Percentiles rank a stretch among this genome's conserved stretches.
Conservation (phyloP, 2,797 vertebrate genomes). For the Gallinago nigripennis region DNA sequence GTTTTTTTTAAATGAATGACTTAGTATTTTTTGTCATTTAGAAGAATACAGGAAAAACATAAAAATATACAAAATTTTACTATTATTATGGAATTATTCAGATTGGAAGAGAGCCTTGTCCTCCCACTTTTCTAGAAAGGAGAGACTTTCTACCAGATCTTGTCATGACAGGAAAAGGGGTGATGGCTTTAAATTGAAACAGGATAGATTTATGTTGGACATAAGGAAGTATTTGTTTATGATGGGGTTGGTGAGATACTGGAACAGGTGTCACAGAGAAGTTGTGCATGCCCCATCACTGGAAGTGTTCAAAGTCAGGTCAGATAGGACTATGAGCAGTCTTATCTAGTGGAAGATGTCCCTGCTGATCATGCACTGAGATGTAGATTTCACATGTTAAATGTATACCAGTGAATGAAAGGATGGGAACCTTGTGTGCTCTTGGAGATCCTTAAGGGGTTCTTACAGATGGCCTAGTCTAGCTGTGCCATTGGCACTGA, state of each 20-base stretch:
- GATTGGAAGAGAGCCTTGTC: too few relatives aligned
- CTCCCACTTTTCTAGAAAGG: too few relatives aligned
- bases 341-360: neutral
- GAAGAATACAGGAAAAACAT: neutral
- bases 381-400: rapidly evolving
- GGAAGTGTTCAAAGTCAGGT: neutral
- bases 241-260: neutral
- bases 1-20: neutral
- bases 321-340: neutral
- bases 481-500: neutral
- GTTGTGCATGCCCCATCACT: too few relatives aligned
- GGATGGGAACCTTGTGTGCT: rapidly evolving
- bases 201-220: too few relatives aligned
- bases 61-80: neutral
- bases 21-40: neutral
- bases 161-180: neutral
- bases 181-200: neutral
- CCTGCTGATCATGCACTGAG: neutral
- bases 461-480: neutral
- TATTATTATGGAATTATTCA: too few relatives aligned
- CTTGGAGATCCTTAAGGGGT: neutral
- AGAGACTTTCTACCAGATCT: neutral
- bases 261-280: neutral
- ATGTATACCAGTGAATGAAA: neutral
- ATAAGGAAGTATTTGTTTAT: neutral